phyloP scores from a whole-genome alignment of 1,140 invertebrate species.

The Hermatobates lingyangjiaoensis region DNA sequence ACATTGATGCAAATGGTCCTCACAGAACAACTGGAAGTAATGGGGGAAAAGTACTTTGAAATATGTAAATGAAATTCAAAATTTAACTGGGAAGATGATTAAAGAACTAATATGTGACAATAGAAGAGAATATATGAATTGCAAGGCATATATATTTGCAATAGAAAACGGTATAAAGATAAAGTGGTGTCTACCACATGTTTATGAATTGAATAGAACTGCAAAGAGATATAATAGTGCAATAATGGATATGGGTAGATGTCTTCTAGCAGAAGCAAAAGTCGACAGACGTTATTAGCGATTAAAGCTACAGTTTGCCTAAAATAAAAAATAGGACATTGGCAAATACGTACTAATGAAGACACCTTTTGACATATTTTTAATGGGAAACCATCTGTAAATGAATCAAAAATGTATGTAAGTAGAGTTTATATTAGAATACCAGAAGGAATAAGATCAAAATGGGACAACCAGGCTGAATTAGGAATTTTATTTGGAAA shows the following conservation, averaged over 20 bases:
- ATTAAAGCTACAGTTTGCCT: slow-evolving; percentile 9
- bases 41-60: slow-evolving; percentile 15
- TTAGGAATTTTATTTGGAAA: no score
- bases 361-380: no score
- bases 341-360: no score
- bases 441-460: no score
- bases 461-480: no score
- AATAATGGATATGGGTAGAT: slow-evolving; percentile 11
- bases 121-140: slow-evolving; percentile 9
- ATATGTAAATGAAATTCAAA: slow-evolving; percentile 10
- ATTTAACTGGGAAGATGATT: slow-evolving; percentile 2
- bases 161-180: slow-evolving; percentile 1
- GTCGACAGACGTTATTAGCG: slow-evolving; percentile 8
- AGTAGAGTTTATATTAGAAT: no score
- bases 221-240: slow-evolving; percentile 11
- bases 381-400: no score
- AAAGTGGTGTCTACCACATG: background rate
- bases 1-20: slow-evolving; percentile 16
- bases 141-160: background rate
- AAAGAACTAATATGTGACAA: slow-evolving; percentile 10
- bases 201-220: slow-evolving; percentile 2
- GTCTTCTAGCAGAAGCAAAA: slow-evolving; percentile 11
- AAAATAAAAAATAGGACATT: no score
- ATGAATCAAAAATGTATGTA: no score
- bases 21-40: slow-evolving; percentile 6